A percentile compares a stretch with the other conserved stretches of the same genome.
phyloP scores from a whole-genome alignment of 2,888 invertebrate species.

The Arge pagana region DNA sequence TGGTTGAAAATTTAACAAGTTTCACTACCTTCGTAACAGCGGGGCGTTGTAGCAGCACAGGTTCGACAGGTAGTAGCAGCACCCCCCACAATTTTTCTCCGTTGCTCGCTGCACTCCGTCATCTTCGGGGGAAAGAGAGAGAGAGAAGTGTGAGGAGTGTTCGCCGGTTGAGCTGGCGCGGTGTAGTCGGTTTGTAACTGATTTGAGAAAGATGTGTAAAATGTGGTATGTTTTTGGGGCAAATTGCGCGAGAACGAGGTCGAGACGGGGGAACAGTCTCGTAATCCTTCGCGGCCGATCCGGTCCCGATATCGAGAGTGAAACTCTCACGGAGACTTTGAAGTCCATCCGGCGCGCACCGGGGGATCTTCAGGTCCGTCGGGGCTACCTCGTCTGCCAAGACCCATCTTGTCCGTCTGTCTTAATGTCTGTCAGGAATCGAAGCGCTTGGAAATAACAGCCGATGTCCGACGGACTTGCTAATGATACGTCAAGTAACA shows the following conservation, averaged over 20 bases:
- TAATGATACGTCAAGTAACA: slow-evolving; percentile 22
- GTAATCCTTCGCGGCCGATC: slow-evolving; percentile 57
- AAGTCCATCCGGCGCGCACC: slow-evolving; percentile 51
- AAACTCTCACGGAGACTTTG: slow-evolving; percentile 55
- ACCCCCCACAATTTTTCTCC: slow-evolving; percentile 1
- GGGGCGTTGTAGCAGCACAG: slow-evolving; percentile 10
- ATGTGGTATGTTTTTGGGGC: neutral
- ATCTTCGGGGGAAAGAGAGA: neutral
- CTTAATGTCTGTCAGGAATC: slow-evolving; percentile 52
- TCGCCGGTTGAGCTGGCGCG: neutral
- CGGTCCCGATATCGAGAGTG: slow-evolving; percentile 56
- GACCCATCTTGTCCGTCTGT: slow-evolving; percentile 41
- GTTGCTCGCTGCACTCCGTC: neutral
- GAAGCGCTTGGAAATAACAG: slow-evolving; percentile 32
- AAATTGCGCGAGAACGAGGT: neutral
- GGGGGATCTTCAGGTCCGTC: slow-evolving; percentile 50
- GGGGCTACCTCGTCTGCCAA: slow-evolving; percentile 43
- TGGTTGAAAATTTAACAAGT: slow-evolving; percentile 19
- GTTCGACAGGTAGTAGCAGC: slow-evolving; percentile 20
- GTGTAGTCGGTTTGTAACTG: too few species aligned
- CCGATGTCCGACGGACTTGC: slow-evolving; percentile 5
- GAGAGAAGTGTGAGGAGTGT: neutral
- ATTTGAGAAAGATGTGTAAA: neutral
- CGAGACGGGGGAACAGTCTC: slow-evolving; percentile 29
- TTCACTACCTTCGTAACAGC: slow-evolving; percentile 18